phyloP scores from a whole-genome alignment of 2,888 invertebrate species.

The Antheraea assamensis region DNA sequence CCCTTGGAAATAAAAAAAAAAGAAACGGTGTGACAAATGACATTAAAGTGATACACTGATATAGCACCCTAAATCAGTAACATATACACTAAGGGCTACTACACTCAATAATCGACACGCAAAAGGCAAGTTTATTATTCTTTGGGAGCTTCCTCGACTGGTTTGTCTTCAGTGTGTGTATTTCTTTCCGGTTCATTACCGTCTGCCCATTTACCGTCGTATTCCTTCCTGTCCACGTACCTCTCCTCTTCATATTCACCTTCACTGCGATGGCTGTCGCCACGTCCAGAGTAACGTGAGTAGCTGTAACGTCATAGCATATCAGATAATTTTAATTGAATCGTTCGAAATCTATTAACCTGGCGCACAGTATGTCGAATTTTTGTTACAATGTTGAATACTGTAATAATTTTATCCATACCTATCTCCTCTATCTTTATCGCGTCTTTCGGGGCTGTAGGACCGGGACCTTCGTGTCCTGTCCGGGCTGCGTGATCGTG shows the following conservation, averaged over 20 bases:
- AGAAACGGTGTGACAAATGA: background rate
- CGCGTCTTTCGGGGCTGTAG: constrained; percentile 74
- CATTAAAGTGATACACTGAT: constrained; percentile 1
- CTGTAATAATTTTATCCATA: constrained; percentile 33
- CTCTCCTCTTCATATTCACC: constrained; percentile 79
- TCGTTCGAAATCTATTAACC: too few species aligned
- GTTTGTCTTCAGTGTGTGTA: constrained; percentile 60
- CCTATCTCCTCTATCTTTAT: constrained; percentile 79
- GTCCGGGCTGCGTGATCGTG: constrained; percentile 83
- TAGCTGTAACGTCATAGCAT: constrained; percentile 47
- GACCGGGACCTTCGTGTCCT: constrained; percentile 72
- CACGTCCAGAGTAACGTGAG: constrained; percentile 74
- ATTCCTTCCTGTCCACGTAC: constrained; percentile 84
- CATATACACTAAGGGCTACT: constrained; percentile 24
- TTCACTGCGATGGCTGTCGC: constrained; percentile 75
- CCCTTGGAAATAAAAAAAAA: background rate
- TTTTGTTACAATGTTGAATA: too few species aligned
- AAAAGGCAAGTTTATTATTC: constrained; percentile 57
- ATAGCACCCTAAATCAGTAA: constrained; percentile 28
- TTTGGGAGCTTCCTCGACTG: constrained; percentile 65
- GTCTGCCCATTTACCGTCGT: constrained; percentile 86
- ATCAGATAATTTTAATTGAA: constrained; percentile 10
- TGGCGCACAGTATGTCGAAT: too few species aligned
- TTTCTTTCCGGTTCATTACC: constrained; percentile 76
- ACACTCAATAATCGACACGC: constrained; percentile 28